phyloP scores from a whole-genome alignment of 1,140 invertebrate species.

The Araneus ventricosus region DNA sequence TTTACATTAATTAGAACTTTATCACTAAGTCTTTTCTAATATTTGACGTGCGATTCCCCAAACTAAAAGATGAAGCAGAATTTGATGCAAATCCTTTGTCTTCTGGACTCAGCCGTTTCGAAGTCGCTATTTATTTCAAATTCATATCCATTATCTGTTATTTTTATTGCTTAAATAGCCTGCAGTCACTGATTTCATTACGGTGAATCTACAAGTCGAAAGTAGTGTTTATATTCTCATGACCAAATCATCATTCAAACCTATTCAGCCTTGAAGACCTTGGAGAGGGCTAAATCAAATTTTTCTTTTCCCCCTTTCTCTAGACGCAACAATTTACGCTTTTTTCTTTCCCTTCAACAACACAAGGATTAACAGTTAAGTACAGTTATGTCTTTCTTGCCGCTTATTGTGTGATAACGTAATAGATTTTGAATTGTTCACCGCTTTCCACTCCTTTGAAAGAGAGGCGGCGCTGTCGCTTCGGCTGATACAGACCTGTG shows the following conservation, averaged over 20 bases:
- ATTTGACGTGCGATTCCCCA: too few species aligned
- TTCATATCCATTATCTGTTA: not conserved
- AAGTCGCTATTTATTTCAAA: not conserved
- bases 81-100: too few species aligned
- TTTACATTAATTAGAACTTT: too few species aligned
- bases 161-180: not conserved
- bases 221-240: not conserved
- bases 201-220: not conserved
- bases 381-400: not conserved
- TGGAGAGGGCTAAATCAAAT: not conserved
- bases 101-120: too few species aligned
- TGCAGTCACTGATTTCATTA: not conserved
- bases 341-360: not conserved
- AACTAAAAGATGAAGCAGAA: too few species aligned
- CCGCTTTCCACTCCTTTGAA: not conserved
- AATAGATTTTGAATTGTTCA: not conserved
- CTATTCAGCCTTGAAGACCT: not conserved
- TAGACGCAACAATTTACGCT: not conserved
- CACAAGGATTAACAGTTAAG: not conserved
- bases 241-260: conserved; percentile 2
- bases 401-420: not conserved
- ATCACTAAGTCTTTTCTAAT: too few species aligned
- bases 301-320: not conserved
- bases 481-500: not conserved
- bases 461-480: not conserved